Percentiles rank a stretch among this genome's conserved stretches.
Conservation (phyloP, 30 jellyfish, hydroid and myxozoan species). For the Cassiopea andromeda region DNA sequence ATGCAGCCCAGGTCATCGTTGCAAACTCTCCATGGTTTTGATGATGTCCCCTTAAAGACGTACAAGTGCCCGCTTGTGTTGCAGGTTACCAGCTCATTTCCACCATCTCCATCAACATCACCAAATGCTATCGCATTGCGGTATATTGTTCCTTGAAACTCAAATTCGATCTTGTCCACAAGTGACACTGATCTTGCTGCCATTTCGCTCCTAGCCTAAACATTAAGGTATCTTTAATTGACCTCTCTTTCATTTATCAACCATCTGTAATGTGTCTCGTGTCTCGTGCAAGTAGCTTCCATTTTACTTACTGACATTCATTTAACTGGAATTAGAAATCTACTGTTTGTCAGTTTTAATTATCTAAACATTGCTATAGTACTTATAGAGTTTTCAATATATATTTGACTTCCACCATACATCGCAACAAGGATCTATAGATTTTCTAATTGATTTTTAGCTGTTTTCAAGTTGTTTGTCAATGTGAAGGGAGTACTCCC, state of each 20-base stretch:
- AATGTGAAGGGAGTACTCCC: too few relatives aligned
- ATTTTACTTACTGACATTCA: neutral
- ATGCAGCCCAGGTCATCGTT: slow-evolving; percentile 65
- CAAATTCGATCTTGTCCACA: slow-evolving; percentile 82
- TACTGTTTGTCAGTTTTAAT: too few relatives aligned
- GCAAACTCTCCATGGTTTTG: slow-evolving; percentile 80
- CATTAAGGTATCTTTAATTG: neutral
- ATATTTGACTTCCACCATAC: too few relatives aligned
- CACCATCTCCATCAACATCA: slow-evolving; percentile 92
- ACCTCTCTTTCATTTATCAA: neutral
- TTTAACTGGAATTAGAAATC: too few relatives aligned
- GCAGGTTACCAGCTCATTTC: slow-evolving; percentile 79
- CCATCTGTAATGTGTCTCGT: slow-evolving; percentile 9
- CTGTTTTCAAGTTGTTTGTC: too few relatives aligned
- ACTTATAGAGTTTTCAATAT: too few relatives aligned
- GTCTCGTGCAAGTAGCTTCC: neutral
- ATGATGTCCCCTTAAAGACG: slow-evolving; percentile 77
- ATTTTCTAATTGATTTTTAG: too few relatives aligned
- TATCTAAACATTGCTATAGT: too few relatives aligned
- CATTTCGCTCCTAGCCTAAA: neutral
- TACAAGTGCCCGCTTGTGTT: slow-evolving; percentile 83
- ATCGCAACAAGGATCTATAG: too few relatives aligned
- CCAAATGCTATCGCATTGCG: slow-evolving; percentile 84
- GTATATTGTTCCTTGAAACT: slow-evolving; percentile 81
- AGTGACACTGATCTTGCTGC: slow-evolving; percentile 85